Base-by-base conservation (phyloP, 1,140 invertebrate genomes). In the Oryzaephilus surinamensis region DNA sequence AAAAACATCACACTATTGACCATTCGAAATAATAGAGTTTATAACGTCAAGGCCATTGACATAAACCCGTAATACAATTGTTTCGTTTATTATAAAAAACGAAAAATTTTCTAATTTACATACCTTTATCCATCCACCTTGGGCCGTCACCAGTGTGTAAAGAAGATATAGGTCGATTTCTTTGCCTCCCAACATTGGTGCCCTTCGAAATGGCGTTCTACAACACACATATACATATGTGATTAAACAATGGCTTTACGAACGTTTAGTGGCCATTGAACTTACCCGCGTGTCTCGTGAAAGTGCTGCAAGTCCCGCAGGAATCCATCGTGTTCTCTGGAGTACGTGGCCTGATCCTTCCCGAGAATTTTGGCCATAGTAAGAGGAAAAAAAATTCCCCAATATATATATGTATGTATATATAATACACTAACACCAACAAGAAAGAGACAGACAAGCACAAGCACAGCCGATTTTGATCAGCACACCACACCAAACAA, bases 111-210 rank as follows among this genome's bases (percentile, higher is more conserved):
- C n/a, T n/a, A n/a, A n/a, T 12, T 36, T 13, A 49, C 72, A 74
- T 65, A 95, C 90, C 78, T 90, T 93, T 52, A 89, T 77, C 75
- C 91, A 88, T 57, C 92, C 92, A 53, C 91, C 91, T 55, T 84
- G 73, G 33, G 80, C 78, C 43, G 84, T 92, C n/a, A 95, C 90
- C 52, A 91, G 73, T 45, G 77, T 77, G 63, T 95, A 95, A 32
- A 97, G 73, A 29, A 84, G 74, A 66, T 88, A 92, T 32, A 97
- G 71, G 71, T 96, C 91, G 55, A 95, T 76, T 63, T 90, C 83
- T 50, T 81, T 76, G 23, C 90, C 89, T 67, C 81, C 87, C 41
- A 96, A 79, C 63, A 79, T 77, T 32, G 91, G 89, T 34, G 71
- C 60, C 52, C 75, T 73, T 47, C 76, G 73, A 58, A 86, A 80